These are phyloP conservation scores for Smutsia temminckii DNA, from an alignment of 2,797 vertebrate species.

Conservation along the genomic window DNA sequence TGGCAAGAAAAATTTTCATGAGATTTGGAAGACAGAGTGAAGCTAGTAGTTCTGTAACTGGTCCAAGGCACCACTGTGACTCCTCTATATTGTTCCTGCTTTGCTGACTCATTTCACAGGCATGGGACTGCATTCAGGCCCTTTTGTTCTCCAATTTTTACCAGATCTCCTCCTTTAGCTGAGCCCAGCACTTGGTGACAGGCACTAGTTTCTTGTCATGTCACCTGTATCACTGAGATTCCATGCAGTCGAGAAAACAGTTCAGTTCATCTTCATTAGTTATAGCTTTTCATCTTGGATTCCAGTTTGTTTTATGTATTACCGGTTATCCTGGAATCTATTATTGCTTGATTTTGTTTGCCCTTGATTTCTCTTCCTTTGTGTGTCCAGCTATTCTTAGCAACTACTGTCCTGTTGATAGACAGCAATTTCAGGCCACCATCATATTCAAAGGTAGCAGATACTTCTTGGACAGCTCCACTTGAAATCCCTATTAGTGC, in stretches of 20 bases:
- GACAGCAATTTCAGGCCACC: background rate
- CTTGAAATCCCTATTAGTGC: background rate
- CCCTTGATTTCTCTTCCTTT: background rate
- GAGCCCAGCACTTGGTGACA: background rate
- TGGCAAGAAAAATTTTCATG: background rate
- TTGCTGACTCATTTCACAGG: background rate
- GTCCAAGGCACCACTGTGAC: background rate
- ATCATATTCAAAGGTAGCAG: background rate
- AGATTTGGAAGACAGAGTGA: background rate
- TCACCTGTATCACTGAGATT: background rate
- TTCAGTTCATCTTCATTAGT: background rate
- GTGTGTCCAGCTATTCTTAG: background rate
- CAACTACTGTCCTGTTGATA: background rate
- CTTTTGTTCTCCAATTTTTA: background rate
- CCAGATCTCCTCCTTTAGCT: background rate
- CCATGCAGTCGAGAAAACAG: background rate
- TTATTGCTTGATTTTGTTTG: background rate
- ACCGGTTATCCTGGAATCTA: background rate
- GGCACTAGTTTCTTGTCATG: background rate
- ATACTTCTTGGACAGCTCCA: background rate
- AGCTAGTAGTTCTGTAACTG: background rate
- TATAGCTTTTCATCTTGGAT: background rate
- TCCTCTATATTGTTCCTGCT: background rate
- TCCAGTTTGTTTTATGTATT: background rate
- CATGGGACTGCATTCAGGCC: background rate